phyloP scores from a whole-genome alignment of 2,113 vertebrate genomes.

The Etheostoma spectabile region DNA sequence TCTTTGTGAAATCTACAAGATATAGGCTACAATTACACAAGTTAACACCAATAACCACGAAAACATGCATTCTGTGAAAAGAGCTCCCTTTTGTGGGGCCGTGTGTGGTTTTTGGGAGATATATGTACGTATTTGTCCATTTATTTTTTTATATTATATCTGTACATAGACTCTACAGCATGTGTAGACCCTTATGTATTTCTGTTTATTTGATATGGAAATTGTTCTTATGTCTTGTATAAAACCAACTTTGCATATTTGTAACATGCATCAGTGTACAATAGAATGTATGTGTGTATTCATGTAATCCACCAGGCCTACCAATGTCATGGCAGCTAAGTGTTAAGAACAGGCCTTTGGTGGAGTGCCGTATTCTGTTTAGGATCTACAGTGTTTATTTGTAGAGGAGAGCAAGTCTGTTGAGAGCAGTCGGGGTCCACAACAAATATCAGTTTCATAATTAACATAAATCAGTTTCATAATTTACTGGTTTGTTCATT shows the following conservation, averaged over 20 bases:
- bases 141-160: conserved; percentile 70
- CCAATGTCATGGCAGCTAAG: conserved; percentile 77
- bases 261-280: conserved; percentile 71
- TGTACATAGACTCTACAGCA: conserved; percentile 77
- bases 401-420: conserved; percentile 34
- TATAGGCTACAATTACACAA: conserved; percentile 6
- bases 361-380: conserved; percentile 50
- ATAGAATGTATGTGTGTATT: conserved; percentile 62
- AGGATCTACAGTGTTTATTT: conserved; percentile 36
- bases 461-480: conserved; percentile 18
- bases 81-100: conserved; percentile 41
- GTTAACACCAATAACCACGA: conserved; percentile 28
- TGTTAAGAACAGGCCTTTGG: conserved; percentile 70
- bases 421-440: conserved; percentile 29
- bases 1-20: conserved; percentile 10
- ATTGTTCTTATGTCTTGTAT: conserved; percentile 65
- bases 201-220: conserved; percentile 75
- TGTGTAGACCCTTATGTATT: conserved; percentile 73
- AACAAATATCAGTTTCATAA: conserved; percentile 16
- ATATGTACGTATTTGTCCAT: conserved; percentile 53
- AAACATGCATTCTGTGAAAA: conserved; percentile 17
- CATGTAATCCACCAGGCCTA: conserved; percentile 60
- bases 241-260: conserved; percentile 75
- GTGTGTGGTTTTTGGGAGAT: conserved; percentile 48
- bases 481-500: neutral